Percentiles rank a stretch among this genome's conserved stretches.
phyloP scores from a whole-genome alignment of 2,888 invertebrate species.

The Eupithecia inturbata region DNA sequence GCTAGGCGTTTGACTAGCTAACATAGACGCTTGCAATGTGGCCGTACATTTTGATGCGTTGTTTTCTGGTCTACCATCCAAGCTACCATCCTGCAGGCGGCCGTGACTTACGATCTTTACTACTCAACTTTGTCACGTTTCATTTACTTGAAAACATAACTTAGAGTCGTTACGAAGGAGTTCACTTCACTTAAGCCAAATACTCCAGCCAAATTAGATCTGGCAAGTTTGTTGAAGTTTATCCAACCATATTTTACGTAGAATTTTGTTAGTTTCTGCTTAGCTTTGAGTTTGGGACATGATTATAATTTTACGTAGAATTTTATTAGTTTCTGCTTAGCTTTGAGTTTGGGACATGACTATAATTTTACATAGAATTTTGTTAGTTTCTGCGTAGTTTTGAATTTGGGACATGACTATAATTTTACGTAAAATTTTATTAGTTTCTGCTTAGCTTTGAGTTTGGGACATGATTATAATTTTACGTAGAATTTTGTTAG shows the following conservation, averaged over 20 bases:
- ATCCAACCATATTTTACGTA: not conserved
- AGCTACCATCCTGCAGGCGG: too few relatives aligned
- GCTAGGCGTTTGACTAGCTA: too few relatives aligned
- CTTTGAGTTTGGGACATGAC: not conserved
- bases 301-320: not conserved
- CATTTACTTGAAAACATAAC: conserved; percentile 20
- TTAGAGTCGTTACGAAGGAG: conserved; percentile 13
- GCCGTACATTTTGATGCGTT: too few relatives aligned
- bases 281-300: not conserved
- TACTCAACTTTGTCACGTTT: conserved; percentile 15
- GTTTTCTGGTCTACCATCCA: too few relatives aligned
- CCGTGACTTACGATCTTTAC: conserved; percentile 1
- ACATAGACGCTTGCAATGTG: too few relatives aligned
- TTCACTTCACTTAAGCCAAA: not conserved
- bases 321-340: not conserved
- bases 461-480: not conserved
- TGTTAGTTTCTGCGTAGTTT: not conserved
- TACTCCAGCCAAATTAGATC: conserved; percentile 2
- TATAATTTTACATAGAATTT: not conserved
- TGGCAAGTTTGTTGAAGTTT: not conserved
- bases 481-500: not conserved
- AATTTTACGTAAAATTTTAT: not conserved
- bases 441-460: not conserved
- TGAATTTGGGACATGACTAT: not conserved
- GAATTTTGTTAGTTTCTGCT: not conserved